These are phyloP conservation scores for Gavia stellata DNA, from an alignment of 2,113 vertebrate species.

Conservation along the genomic window DNA sequence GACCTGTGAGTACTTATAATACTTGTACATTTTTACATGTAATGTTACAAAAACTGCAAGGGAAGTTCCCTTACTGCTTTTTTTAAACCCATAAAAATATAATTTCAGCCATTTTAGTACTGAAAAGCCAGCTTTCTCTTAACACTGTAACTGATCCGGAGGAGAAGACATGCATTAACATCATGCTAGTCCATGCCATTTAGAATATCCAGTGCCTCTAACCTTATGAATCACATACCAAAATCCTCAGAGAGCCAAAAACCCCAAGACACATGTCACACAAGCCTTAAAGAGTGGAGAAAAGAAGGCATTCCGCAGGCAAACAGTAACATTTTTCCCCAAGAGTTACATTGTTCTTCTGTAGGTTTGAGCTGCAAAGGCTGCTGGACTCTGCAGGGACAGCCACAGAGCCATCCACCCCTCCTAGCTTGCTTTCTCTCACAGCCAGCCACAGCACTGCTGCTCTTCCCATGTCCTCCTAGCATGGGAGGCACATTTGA, in stretches of 20 bases:
- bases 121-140: not conserved
- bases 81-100: not conserved
- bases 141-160: not conserved
- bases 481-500: not conserved
- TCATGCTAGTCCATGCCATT: not conserved
- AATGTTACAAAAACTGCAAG: not conserved
- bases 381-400: not conserved
- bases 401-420: not conserved
- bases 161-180: not conserved
- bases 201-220: not conserved
- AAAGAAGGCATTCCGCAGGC: not conserved
- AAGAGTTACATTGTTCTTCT: not conserved
- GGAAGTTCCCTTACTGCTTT: not conserved
- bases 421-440: not conserved
- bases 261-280: not conserved
- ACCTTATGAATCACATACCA: not conserved
- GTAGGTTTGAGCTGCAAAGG: not conserved
- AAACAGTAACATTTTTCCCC: not conserved
- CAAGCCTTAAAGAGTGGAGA: not conserved
- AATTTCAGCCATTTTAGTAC: not conserved
- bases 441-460: not conserved
- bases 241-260: not conserved
- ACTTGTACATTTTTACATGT: not conserved
- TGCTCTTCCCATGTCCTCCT: not conserved
- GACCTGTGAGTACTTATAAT: not conserved